These are phyloP conservation scores for Microplitis deprimator DNA, from an alignment of 2,888 invertebrate species.

Conservation along the genomic window DNA sequence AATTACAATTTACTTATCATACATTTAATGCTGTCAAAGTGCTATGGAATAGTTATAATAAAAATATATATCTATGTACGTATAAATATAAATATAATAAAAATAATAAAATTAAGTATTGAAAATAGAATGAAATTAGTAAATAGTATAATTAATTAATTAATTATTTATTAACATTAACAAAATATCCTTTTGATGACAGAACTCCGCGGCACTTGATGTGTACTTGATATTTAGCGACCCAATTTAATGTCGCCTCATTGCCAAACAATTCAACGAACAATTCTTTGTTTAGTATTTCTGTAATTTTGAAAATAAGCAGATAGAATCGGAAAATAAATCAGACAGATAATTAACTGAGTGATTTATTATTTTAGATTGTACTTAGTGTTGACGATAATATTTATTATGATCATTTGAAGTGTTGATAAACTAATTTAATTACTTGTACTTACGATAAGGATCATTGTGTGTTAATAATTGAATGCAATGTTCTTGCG, in stretches of 20 bases:
- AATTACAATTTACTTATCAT: no score
- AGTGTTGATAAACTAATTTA: slow-evolving; percentile 21
- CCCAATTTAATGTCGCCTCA: slow-evolving; percentile 77
- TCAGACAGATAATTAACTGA: no score
- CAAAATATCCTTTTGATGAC: slow-evolving; percentile 90
- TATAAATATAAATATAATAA: neutral
- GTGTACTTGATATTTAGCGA: slow-evolving; percentile 88
- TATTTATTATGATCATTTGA: no score
- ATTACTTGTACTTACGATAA: slow-evolving; percentile 76
- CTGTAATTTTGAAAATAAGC: slow-evolving; percentile 20
- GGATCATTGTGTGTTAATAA: slow-evolving; percentile 97
- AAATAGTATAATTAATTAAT: neutral
- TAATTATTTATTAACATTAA: slow-evolving; percentile 66
- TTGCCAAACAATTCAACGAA: slow-evolving; percentile 75
- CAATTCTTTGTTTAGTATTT: slow-evolving; percentile 67
- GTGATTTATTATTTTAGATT: no score
- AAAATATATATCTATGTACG: no score
- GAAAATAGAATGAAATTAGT: neutral
- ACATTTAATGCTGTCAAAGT: no score
- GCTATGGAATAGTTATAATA: no score
- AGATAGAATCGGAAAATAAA: no score
- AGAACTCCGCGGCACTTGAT: slow-evolving; percentile 93
- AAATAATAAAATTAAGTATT: neutral
- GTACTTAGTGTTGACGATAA: no score
- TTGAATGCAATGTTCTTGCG: slow-evolving; percentile 91